Base-by-base conservation (phyloP, 2,797 vertebrate species). In the Clarias platycephalus region DNA sequence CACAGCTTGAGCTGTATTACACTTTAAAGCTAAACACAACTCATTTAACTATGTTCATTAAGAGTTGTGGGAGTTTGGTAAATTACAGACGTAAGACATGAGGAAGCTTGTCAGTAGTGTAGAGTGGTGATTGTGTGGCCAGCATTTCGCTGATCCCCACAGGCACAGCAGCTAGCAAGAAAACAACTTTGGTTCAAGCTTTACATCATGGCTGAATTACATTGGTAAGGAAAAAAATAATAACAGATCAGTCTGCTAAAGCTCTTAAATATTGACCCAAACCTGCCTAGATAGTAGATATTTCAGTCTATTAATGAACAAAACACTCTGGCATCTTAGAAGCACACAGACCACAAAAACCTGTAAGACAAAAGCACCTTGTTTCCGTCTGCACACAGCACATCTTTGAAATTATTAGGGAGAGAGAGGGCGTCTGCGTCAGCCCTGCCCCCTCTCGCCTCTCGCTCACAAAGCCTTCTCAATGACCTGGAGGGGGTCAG, bases 151-250 rank as follows among this genome's bases (percentile, higher is more conserved):
- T 92, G 94, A 91, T 85, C 92, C 87, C 92, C 94, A 95, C 96
- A 96, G 97, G 96, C 97, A 98, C 97, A 96, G 96, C 97, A 97
- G 96, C 97, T 96, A 96, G 96, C 95, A 96, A 97, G 95, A 95
- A 97, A 97, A 97, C 95, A 95, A 96, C 97, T 99, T 99, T 99
- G 98, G 98, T 99, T 99, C 95, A 97, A 99, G 98, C 98, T 99
- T 97, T 97, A 95, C 93, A 94, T 96, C 97, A 97, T 97, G 96
- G 96, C 97, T 95, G 94, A 93, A 91, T 89, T 88, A 86, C 77
- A 94, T 92, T 91, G 91, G 92, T 91, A 93, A 86, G 66, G 60
- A 88, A 89, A 91, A 89, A 53, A 88, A 90, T 71, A 91, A 79
- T 37, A 88, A 90, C 77, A 88, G 83, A 88, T 83, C 87, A 81